These are phyloP conservation scores for Brevimyrus niger DNA, from an alignment of 2,113 vertebrate genomes.

Conservation along the genomic window DNA sequence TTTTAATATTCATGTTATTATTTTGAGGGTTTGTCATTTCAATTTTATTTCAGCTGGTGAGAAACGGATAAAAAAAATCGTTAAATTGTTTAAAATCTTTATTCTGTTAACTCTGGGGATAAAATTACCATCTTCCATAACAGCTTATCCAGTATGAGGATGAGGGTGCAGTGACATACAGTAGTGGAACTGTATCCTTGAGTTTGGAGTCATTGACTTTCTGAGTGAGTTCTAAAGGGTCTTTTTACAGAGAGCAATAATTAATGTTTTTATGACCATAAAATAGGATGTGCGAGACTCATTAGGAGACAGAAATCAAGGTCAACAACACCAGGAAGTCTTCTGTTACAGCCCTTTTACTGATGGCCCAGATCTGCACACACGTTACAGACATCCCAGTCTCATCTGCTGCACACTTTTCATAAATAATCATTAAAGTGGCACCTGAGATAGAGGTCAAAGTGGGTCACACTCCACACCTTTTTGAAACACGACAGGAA, in stretches of 20 bases:
- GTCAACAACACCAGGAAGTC: slow-evolving; percentile 41
- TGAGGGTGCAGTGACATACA: background rate
- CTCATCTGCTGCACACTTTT: slow-evolving; percentile 25
- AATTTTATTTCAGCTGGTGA: background rate
- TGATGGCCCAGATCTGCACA: background rate
- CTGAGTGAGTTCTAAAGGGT: background rate
- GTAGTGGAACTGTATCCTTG: background rate
- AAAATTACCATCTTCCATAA: background rate
- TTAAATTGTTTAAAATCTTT: background rate
- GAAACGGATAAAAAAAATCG: background rate
- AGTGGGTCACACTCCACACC: slow-evolving; percentile 57
- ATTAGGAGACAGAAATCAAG: slow-evolving; percentile 53
- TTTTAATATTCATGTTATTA: background rate
- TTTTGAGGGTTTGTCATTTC: background rate
- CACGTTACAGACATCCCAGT: background rate
- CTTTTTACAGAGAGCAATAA: slow-evolving; percentile 30
- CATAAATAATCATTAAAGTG: slow-evolving; percentile 45
- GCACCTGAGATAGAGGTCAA: slow-evolving; percentile 41
- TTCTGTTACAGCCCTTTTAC: slow-evolving; percentile 34
- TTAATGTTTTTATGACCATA: slow-evolving; percentile 53
- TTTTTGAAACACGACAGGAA: slow-evolving; percentile 38
- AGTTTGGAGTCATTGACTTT: background rate
- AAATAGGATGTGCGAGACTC: slow-evolving; percentile 37
- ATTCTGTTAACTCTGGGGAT: background rate
- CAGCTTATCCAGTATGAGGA: background rate